phyloP scores from a whole-genome alignment of 2,113 vertebrate genomes.

The Syngnathus typhle region DNA sequence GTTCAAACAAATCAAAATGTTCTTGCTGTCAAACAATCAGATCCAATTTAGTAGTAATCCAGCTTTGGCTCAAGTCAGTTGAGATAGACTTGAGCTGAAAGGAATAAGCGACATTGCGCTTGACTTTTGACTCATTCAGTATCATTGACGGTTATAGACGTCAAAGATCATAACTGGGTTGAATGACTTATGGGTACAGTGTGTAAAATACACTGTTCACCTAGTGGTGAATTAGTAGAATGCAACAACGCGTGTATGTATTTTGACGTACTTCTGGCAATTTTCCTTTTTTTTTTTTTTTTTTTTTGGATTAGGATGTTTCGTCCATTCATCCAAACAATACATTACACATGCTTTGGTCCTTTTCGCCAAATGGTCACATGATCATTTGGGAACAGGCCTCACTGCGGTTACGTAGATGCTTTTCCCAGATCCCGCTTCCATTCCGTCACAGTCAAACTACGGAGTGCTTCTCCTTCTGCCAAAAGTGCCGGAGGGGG shows the following conservation, averaged over 20 bases:
- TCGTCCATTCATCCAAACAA: background rate
- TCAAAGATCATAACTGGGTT: no score
- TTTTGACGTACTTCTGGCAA: no score
- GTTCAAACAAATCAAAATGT: background rate
- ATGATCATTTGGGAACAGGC: slow-evolving; percentile 28
- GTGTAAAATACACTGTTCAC: no score
- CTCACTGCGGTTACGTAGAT: slow-evolving; percentile 18
- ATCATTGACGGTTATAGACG: no score
- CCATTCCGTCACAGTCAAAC: slow-evolving; percentile 35
- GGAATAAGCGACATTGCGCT: background rate
- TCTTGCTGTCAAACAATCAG: background rate
- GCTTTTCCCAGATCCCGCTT: slow-evolving; percentile 30
- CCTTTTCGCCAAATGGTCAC: slow-evolving; percentile 19
- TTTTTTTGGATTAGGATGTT: background rate
- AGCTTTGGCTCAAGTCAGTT: no score
- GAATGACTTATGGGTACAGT: no score
- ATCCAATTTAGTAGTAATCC: no score
- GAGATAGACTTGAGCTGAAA: background rate
- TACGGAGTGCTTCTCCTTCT: slow-evolving; percentile 22
- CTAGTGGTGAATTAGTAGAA: no score
- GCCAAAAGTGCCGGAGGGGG: slow-evolving; percentile 13
- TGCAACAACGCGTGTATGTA: no score
- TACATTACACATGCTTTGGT: background rate
- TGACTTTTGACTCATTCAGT: background rate
- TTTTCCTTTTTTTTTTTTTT: background rate